Evolutionary conservation across 2,888 invertebrate genomes (phyloP), one percentile per base, ranked within the genome.

Genomic region (Oligia strigilis): DNA sequence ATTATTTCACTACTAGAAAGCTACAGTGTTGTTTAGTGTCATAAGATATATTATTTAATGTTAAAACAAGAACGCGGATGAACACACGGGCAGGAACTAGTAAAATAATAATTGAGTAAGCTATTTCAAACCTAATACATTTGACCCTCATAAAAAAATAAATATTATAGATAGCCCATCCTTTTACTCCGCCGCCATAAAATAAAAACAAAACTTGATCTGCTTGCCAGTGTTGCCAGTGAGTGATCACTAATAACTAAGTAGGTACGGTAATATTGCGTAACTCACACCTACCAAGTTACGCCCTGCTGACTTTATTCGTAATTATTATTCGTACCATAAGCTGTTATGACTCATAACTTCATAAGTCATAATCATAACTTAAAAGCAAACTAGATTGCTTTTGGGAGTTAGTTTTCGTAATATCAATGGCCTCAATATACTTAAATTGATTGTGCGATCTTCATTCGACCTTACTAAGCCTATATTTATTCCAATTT

Each of bases 191-290:
- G 55, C 76, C 60, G 58, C 65, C 64, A 75, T 80, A 40, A 58
- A 78, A 64, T 62, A 62, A 76, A 72, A 75, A 77, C 23, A 71
- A 52, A 66, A 66, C 29, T 40, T 46, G 66, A 72, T 80, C 69
- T 71, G 77, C 46, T 78, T 70, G 74, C 62, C 84, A 81, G 75
- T 78, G 74, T 80, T 74, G 72, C 62, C 86, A 81, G 75, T 82
- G 72, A 84, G 82, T 87, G 82, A 89, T 89, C 80, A 80, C 82
- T 88, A 88, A 89, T 88, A 82, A 89, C 83, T 52, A 80, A 72
- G 77, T 5, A 40, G 40, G 40, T 78, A 74, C 73, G 67, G 65
- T 84, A 77, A 82, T 72, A 62, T 79, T 85, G 83, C 84, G 52
- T 55, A 88, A 89, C 81, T 79, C 73, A 78, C 79, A 80, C 83